Evolutionary conservation across 1,140 invertebrate genomes (phyloP), one percentile per base, ranked within the genome.

Genomic region (Megalopta genalis): DNA sequence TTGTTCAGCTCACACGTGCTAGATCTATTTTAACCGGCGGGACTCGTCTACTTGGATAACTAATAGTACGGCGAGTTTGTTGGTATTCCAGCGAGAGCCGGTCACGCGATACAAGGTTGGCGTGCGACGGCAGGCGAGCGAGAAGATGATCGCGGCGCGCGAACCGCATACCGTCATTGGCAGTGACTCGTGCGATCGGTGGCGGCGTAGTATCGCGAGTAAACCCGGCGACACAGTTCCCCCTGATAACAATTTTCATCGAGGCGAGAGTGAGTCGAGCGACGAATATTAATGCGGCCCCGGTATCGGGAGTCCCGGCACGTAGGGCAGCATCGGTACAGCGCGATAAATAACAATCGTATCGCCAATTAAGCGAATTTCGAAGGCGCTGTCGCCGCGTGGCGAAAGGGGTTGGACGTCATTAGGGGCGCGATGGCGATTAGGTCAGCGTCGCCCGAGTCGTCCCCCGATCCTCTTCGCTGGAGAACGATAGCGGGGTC

Each of bases 341-440:
- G n/a, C 23, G 70, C 83, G 71, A 87, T 88, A 88, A 89, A 89
- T 88, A 88, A 86, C 81, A 52, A 60, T 64, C 42, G 81, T 66
- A 67, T 75, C 68, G 84, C 87, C 88, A 90, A 90, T 90, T 90
- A 90, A 89, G 82, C 83, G 79, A 82, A 85, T 81, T 86, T 88
- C 67, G 83, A 77, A 74, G 63, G 75, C 65, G 69, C 59, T 68
- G 65, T 57, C 46, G 52, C 27, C 57, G 66, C 63, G 60, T 77
- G 39, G 64, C 27, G 42, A 75, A 70, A n/a, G 69, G 81, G 85
- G 82, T 80, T 83, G 82, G 80, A 70, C 76, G 78, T 86, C 88
- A 88, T 88, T 89, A 89, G 84, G 81, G 85, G 85, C 83, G 87
- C 84, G 85, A 88, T 85, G 77, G 76, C 73, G 85, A 88, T 88